These are phyloP conservation scores for Onychomys torridus DNA, from an alignment of 2,797 vertebrate genomes.

Conservation along the genomic window DNA sequence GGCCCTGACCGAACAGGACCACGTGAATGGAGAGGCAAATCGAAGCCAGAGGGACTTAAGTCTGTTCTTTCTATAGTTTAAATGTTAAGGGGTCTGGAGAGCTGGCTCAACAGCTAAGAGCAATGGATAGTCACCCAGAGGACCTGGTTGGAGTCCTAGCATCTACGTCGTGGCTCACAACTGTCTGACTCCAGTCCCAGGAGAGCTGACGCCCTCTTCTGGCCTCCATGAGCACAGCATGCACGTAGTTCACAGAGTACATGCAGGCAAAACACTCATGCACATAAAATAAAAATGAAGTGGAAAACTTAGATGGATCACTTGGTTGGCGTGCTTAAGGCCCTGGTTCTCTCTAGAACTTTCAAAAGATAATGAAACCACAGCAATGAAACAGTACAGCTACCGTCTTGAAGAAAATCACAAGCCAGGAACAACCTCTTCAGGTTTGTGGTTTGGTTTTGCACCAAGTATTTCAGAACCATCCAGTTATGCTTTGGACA, in stretches of 20 bases:
- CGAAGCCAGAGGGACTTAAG: background rate
- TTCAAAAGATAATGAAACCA: no score
- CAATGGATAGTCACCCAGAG: background rate
- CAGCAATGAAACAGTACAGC: background rate
- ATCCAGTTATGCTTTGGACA: conserved; percentile 7
- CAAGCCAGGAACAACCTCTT: conserved; percentile 2
- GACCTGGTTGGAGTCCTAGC: no score
- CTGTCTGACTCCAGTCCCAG: background rate
- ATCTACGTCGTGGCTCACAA: background rate
- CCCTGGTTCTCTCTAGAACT: background rate
- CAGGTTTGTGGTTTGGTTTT: background rate
- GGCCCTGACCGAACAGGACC: background rate
- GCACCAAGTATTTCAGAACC: conserved; percentile 31
- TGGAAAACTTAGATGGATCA: background rate
- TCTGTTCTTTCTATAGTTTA: conserved; percentile 45
- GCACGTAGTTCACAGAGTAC: background rate
- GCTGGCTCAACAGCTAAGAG: background rate
- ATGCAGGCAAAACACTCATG: background rate
- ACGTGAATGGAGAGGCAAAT: conserved; percentile 1
- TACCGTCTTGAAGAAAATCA: conserved; percentile 32
- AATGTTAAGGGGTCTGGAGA: background rate
- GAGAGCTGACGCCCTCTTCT: background rate
- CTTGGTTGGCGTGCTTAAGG: background rate
- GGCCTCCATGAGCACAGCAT: background rate
- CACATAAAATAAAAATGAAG: background rate